Conservation (phyloP, 2,797 vertebrate genomes). For the Sebastes baramenuke region DNA sequence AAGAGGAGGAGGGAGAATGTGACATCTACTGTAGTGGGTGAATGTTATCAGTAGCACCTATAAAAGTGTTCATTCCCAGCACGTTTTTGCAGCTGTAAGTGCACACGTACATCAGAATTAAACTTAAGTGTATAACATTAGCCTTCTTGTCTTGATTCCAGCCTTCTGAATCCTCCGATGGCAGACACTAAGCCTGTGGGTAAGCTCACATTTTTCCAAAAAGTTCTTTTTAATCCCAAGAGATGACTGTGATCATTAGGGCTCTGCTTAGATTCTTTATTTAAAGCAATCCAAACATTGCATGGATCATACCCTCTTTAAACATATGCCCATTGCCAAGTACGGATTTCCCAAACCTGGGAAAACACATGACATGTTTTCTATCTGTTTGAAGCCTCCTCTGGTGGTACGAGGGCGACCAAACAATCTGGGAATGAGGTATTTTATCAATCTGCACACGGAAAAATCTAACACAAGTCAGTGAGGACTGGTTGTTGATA, state of each 20-base stretch:
- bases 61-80: neutral
- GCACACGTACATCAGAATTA: neutral
- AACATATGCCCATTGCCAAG: neutral
- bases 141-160: constrained; percentile 44
- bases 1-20: too few relatives aligned
- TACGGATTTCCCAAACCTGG: neutral
- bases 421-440: constrained; percentile 68
- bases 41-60: too few relatives aligned
- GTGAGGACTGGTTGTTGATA: neutral
- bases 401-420: constrained; percentile 32
- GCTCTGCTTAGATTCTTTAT: neutral
- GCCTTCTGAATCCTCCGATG: constrained; percentile 44
- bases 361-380: constrained; percentile 13
- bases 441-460: neutral
- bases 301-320: neutral
- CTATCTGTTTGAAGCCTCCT: constrained; percentile 44
- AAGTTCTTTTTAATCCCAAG: neutral
- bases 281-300: constrained; percentile 7
- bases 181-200: constrained; percentile 52
- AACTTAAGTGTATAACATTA: neutral
- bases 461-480: neutral
- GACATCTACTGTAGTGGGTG: too few relatives aligned
- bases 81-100: neutral
- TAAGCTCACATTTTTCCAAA: constrained; percentile 41
- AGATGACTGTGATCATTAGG: neutral